A percentile compares a stretch with the other conserved stretches of the same genome.
These are phyloP conservation scores for Falco berigora DNA, from an alignment of 2,797 vertebrate genomes.

Conservation along the genomic window DNA sequence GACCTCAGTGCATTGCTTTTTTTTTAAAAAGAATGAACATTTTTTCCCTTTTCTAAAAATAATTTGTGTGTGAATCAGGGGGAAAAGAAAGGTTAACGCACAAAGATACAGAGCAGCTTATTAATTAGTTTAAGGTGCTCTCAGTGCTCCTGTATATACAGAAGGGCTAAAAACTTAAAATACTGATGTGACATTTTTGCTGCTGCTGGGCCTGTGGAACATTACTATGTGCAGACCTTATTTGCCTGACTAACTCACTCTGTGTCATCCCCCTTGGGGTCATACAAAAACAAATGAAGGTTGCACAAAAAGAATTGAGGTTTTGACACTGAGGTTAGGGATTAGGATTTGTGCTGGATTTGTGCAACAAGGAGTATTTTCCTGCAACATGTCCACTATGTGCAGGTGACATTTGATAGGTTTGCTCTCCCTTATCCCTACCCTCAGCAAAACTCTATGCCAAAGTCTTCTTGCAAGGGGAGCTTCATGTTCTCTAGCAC, in stretches of 20 bases:
- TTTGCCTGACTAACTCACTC: not conserved
- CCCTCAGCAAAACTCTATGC: not conserved
- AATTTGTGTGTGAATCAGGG: slow-evolving; percentile 7
- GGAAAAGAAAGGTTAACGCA: slow-evolving; percentile 33
- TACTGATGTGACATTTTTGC: not conserved
- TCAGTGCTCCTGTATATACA: not conserved
- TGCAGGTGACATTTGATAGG: not conserved
- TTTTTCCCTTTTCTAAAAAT: slow-evolving; percentile 51
- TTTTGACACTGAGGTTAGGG: not conserved
- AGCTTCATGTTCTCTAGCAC: not conserved
- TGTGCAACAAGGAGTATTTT: not conserved
- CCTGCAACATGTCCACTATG: not conserved
- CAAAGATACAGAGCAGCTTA: slow-evolving; percentile 26
- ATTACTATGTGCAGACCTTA: not conserved
- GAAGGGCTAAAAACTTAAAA: not conserved
- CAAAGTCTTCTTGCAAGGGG: not conserved
- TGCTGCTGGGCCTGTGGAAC: not conserved
- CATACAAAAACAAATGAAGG: not conserved
- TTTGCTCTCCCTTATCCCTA: not conserved
- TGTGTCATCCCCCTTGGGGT: not conserved
- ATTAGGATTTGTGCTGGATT: not conserved
- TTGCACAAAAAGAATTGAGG: not conserved
- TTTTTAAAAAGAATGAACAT: not conserved
- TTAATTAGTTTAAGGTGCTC: slow-evolving; percentile 43
- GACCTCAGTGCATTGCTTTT: not conserved